These are phyloP conservation scores for Catharus fuscescens DNA, from an alignment of 2,113 vertebrate species.

Conservation along the genomic window DNA sequence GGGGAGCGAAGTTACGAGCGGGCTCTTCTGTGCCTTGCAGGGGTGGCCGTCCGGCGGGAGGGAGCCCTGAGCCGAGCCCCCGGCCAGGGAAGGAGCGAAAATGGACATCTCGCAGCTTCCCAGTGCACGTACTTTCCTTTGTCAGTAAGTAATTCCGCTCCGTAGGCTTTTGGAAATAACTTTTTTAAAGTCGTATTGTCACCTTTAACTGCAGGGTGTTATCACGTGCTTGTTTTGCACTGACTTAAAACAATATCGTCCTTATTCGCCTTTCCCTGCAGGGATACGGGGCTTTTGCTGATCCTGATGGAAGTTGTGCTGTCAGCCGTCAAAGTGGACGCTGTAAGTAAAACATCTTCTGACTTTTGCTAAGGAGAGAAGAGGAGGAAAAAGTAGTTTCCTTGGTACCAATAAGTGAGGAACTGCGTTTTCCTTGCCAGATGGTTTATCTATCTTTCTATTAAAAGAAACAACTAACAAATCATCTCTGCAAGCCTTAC, in stretches of 20 bases:
- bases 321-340: slow-evolving; percentile 47
- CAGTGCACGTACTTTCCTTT: not conserved
- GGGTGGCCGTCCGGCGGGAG: slow-evolving; percentile 4
- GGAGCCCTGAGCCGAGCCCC: not conserved
- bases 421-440: not conserved
- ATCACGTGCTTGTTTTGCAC: not conserved
- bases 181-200: slow-evolving; percentile 15
- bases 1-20: not conserved
- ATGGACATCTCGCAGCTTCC: slow-evolving; percentile 51
- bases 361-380: not conserved
- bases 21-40: slow-evolving; percentile 8
- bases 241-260: not conserved
- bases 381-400: not conserved
- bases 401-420: not conserved
- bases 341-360: slow-evolving; percentile 23
- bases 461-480: slow-evolving; percentile 24
- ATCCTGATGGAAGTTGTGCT: slow-evolving; percentile 36
- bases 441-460: not conserved
- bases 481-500: not conserved
- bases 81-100: not conserved
- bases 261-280: slow-evolving; percentile 14
- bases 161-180: not conserved
- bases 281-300: slow-evolving; percentile 28
- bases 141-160: slow-evolving; percentile 55
- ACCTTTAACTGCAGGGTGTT: not conserved